Evolutionary conservation across 2,888 invertebrate genomes (phyloP).

Genomic region (Cryptocheilus praepositus): DNA sequence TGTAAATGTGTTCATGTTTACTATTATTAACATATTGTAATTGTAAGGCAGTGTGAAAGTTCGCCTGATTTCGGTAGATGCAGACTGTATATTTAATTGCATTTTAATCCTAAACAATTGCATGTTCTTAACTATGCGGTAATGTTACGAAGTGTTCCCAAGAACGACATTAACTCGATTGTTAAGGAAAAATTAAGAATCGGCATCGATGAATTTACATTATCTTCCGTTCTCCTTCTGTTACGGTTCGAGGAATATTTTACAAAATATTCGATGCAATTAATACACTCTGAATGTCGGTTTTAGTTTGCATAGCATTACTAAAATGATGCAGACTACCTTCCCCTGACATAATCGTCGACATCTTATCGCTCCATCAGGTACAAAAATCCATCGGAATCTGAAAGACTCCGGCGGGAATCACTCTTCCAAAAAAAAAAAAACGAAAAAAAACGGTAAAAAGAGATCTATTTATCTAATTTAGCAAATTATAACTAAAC

Average conservation of each 20-base stretch:
- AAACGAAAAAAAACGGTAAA: slow-evolving; percentile 1
- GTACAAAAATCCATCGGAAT: slow-evolving; percentile 21
- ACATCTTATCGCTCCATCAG: slow-evolving; percentile 23
- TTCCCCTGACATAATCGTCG: not conserved
- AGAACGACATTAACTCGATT: not conserved
- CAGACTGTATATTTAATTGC: slow-evolving; percentile 3
- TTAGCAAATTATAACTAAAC: slow-evolving; percentile 35
- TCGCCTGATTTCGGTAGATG: not conserved
- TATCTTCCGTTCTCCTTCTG: not conserved
- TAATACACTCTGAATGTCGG: not conserved
- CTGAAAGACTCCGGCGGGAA: slow-evolving; percentile 17
- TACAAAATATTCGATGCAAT: not conserved
- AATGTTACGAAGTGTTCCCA: not conserved
- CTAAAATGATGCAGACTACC: slow-evolving; percentile 3
- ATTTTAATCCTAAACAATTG: slow-evolving; percentile 2
- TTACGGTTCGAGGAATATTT: not conserved
- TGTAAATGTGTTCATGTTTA: too few relatives aligned
- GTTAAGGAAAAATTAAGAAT: slow-evolving; percentile 43
- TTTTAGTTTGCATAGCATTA: slow-evolving; percentile 8
- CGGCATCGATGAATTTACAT: slow-evolving; percentile 43
- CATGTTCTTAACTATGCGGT: slow-evolving; percentile 19
- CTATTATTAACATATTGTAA: too few relatives aligned
- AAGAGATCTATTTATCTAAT: slow-evolving; percentile 42
- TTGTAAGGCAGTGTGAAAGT: too few relatives aligned
- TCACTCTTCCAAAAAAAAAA: slow-evolving; percentile 28